Evolutionary conservation across 2,797 vertebrate species (phyloP).

Genomic region (Galago senegalensis): DNA sequence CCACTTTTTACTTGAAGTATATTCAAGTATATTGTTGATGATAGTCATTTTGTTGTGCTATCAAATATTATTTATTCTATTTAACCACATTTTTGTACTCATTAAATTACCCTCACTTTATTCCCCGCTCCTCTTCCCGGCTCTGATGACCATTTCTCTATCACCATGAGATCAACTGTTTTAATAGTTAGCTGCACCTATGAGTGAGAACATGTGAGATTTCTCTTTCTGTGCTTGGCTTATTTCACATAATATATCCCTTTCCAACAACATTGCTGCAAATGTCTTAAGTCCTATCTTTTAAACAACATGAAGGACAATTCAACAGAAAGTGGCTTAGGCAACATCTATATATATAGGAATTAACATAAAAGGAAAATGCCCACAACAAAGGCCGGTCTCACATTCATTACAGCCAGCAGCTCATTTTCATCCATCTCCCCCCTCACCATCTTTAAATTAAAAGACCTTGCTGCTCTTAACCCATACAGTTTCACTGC

Average conservation of each 20-base stretch:
- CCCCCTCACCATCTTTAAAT: not conserved
- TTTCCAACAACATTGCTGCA: not conserved
- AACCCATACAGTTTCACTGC: not conserved
- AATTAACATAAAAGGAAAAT: not conserved
- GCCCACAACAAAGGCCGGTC: not conserved
- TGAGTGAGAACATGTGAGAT: not conserved
- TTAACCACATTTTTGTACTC: not conserved
- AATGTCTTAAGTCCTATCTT: not conserved
- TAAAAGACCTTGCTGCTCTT: not conserved
- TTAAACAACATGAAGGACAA: not conserved
- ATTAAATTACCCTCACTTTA: not conserved
- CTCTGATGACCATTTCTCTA: not conserved
- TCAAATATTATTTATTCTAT: not conserved
- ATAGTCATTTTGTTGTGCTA: not conserved
- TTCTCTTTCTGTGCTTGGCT: not conserved
- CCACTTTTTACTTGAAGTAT: not conserved
- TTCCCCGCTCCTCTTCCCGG: not conserved
- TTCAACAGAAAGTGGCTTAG: not conserved
- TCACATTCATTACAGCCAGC: not conserved
- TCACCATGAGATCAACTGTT: not conserved
- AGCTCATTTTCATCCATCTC: slow-evolving; percentile 10
- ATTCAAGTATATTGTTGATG: not conserved
- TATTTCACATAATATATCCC: not conserved
- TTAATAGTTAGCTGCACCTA: not conserved
- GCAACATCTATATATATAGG: not conserved